Percentiles rank a stretch among this genome's conserved stretches.
These are phyloP conservation scores for Lepidocyrtoides sp. DNA, from an alignment of 2,888 invertebrate genomes.

Conservation along the genomic window DNA sequence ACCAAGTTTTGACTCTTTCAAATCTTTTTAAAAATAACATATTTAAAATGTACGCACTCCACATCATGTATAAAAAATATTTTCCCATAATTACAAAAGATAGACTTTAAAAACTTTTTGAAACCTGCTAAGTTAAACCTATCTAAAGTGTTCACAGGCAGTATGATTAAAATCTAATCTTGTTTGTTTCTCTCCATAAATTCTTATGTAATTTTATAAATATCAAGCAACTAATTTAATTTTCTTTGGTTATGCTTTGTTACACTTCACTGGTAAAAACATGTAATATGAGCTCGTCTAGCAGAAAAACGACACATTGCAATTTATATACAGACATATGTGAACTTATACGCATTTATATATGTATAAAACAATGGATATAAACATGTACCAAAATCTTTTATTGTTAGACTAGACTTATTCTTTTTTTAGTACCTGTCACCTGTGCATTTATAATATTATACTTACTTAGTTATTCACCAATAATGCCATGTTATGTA, in stretches of 20 bases:
- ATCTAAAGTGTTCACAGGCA: neutral
- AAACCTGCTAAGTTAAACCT: neutral
- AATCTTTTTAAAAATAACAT: neutral
- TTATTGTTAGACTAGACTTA: too few relatives aligned
- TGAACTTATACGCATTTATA: neutral
- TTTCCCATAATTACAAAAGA: neutral
- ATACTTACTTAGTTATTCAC: too few relatives aligned
- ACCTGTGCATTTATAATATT: too few relatives aligned
- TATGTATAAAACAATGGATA: neutral
- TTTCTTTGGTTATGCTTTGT: constrained; percentile 43
- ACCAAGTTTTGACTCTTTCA: neutral
- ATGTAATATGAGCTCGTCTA: neutral
- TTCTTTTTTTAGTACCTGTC: too few relatives aligned
- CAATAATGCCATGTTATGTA: too few relatives aligned
- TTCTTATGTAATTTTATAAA: constrained; percentile 15
- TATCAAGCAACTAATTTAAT: neutral
- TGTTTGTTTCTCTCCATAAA: neutral
- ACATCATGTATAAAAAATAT: too few relatives aligned
- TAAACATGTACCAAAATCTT: too few relatives aligned
- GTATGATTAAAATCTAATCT: neutral
- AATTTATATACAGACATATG: too few relatives aligned
- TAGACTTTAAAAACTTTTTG: too few relatives aligned
- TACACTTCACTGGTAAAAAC: neutral
- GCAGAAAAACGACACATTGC: neutral
- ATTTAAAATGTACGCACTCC: too few relatives aligned